Percentiles rank a stretch among this genome's conserved stretches.
Evolutionary conservation across 2,888 invertebrate genomes (phyloP).

Genomic region (Lasioglossum lativentre): DNA sequence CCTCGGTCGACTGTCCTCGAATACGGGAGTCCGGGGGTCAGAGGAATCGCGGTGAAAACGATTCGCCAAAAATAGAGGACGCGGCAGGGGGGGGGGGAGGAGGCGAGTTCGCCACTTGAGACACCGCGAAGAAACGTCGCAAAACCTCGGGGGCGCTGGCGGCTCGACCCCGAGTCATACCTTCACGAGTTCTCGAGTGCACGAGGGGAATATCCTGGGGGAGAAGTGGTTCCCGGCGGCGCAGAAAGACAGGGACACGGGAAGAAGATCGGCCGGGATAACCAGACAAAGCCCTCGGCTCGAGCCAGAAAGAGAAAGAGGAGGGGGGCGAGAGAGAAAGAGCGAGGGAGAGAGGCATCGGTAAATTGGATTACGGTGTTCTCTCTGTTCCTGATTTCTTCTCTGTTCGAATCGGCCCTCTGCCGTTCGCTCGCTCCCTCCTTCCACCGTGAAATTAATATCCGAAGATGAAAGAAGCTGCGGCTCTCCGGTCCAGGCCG

Average conservation of each 20-base stretch:
- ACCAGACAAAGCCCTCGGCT: slow-evolving; percentile 58
- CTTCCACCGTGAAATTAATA: slow-evolving; percentile 77
- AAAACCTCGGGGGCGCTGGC: slow-evolving; percentile 26
- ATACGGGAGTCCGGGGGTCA: not conserved
- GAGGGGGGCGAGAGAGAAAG: not conserved
- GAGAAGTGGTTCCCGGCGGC: slow-evolving; percentile 65
- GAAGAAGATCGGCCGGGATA: slow-evolving; percentile 58
- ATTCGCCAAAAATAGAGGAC: slow-evolving; percentile 43
- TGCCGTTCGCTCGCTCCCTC: slow-evolving; percentile 41
- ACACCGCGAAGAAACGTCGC: slow-evolving; percentile 59
- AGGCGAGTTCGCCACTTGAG: slow-evolving; percentile 47
- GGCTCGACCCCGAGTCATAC: slow-evolving; percentile 50
- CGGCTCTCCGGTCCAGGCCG: slow-evolving; percentile 56
- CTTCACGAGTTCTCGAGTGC: slow-evolving; percentile 61
- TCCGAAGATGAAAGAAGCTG: slow-evolving; percentile 79
- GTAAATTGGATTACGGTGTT: slow-evolving; percentile 77
- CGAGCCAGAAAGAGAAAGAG: slow-evolving; percentile 39
- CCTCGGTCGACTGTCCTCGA: not conserved
- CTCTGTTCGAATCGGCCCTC: slow-evolving; percentile 47
- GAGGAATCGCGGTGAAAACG: slow-evolving; percentile 33
- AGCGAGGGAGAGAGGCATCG: slow-evolving; percentile 52
- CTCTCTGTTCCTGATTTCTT: slow-evolving; percentile 64
- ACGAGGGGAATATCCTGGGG: slow-evolving; percentile 53
- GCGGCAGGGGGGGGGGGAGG: not conserved
- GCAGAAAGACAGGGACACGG: slow-evolving; percentile 40